Evolutionary conservation across 2,113 vertebrate species (phyloP).

Genomic region (Rissa tridactyla): DNA sequence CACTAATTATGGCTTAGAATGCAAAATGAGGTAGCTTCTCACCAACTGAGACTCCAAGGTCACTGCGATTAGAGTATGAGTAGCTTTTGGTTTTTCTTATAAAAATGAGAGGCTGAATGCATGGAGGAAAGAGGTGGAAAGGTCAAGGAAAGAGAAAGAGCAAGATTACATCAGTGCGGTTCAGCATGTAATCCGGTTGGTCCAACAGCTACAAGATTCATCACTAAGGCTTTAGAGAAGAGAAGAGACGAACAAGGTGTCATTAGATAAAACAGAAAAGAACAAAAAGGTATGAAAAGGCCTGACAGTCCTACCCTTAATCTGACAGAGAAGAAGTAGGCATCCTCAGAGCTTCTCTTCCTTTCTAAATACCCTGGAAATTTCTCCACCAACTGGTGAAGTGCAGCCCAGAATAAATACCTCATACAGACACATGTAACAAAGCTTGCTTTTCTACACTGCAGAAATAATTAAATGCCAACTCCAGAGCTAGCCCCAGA

Average conservation of each 20-base stretch:
- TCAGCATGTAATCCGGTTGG: not conserved
- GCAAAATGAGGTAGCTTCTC: constrained; percentile 51
- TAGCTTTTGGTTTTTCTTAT: constrained; percentile 24
- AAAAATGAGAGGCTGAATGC: constrained; percentile 29
- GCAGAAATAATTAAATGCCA: not conserved
- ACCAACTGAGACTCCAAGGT: constrained; percentile 66
- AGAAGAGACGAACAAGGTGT: not conserved
- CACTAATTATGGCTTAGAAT: constrained; percentile 67
- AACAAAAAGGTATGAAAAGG: not conserved
- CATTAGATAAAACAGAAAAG: constrained; percentile 13
- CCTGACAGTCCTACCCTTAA: not conserved
- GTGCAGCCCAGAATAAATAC: not conserved
- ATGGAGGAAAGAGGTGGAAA: constrained; percentile 29
- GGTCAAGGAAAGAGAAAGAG: constrained; percentile 26
- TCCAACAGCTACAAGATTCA: constrained; percentile 6
- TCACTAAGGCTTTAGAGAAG: constrained; percentile 1
- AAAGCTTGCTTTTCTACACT: not conserved
- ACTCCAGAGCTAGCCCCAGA: not conserved
- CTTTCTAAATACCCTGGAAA: not conserved
- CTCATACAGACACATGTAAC: not conserved
- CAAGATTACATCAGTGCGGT: constrained; percentile 7
- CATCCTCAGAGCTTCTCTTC: not conserved
- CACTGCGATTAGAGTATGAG: constrained; percentile 34
- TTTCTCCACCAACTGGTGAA: not conserved
- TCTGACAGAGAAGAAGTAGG: not conserved